Evolutionary conservation across 2,888 invertebrate species (phyloP).

Genomic region (Mesoligia furuncula): DNA sequence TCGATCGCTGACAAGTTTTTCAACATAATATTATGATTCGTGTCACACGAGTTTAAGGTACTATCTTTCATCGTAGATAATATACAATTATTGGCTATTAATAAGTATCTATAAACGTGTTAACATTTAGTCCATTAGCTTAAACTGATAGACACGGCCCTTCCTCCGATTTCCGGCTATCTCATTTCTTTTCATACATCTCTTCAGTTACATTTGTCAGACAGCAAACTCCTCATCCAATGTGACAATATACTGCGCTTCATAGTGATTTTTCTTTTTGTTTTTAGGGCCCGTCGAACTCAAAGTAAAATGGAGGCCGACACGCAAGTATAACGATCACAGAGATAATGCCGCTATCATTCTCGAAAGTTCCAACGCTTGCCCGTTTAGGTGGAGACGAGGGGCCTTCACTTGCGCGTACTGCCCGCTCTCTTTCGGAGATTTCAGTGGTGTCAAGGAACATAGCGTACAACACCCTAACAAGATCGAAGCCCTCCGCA

Average conservation of each 20-base stretch:
- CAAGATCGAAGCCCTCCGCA: constrained; percentile 75
- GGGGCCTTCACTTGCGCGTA: constrained; percentile 82
- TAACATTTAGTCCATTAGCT: not conserved
- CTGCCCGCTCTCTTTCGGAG: constrained; percentile 80
- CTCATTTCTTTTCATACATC: not conserved
- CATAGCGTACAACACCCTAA: constrained; percentile 78
- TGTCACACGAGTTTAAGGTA: not conserved
- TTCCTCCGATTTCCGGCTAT: constrained; percentile 16
- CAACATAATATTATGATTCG: not conserved
- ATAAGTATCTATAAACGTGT: not conserved
- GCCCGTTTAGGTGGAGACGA: constrained; percentile 84
- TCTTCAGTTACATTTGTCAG: not conserved
- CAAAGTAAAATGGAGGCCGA: constrained; percentile 81
- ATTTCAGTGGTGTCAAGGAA: constrained; percentile 77
- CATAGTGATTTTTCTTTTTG: constrained; percentile 81
- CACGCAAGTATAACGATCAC: constrained; percentile 83
- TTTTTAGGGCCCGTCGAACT: constrained; percentile 81
- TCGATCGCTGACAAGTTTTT: not conserved
- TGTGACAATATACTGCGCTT: constrained; percentile 54
- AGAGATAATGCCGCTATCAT: constrained; percentile 86
- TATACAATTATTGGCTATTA: not conserved
- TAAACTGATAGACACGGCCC: not conserved
- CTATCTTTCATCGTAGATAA: not conserved
- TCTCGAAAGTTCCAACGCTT: constrained; percentile 83
- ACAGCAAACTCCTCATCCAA: not conserved